A percentile compares a stretch with the other conserved stretches of the same genome.
Conservation (phyloP, 2,888 invertebrate genomes). For the Myopa testacea region DNA sequence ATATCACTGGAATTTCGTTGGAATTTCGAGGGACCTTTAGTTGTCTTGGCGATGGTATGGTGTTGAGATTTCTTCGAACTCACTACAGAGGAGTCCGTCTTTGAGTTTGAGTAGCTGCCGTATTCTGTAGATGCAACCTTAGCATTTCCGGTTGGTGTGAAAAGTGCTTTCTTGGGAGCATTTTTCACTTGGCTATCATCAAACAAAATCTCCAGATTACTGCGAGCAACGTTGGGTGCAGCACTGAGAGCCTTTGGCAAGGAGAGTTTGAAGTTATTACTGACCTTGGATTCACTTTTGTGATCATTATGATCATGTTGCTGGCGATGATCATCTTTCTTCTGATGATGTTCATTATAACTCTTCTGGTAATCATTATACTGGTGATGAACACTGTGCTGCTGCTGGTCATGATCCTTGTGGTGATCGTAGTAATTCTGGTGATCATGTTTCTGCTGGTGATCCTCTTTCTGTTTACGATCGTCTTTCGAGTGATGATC, state of each 20-base stretch:
- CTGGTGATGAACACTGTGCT: constrained; percentile 51
- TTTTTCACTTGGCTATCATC: background rate
- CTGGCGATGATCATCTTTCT: background rate
- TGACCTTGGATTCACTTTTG: constrained; percentile 45
- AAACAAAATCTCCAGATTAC: constrained; percentile 2
- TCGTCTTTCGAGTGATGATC: background rate
- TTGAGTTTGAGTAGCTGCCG: background rate
- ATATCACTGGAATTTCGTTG: background rate
- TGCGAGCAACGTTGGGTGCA: constrained; percentile 10
- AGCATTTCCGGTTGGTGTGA: constrained; percentile 45
- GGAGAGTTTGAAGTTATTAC: constrained; percentile 46
- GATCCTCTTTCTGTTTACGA: background rate
- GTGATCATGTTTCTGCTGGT: background rate
- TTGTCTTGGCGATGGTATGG: constrained; percentile 26
- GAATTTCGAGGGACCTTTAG: background rate
- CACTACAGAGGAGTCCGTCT: background rate
- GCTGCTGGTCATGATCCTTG: background rate
- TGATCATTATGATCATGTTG: constrained; percentile 56
- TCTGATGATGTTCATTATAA: background rate
- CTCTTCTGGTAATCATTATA: constrained; percentile 17
- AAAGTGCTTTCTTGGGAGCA: constrained; percentile 33
- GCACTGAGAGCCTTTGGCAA: constrained; percentile 20
- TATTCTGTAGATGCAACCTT: constrained; percentile 2
- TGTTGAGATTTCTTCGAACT: background rate
- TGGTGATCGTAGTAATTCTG: constrained; percentile 14